Percentiles rank a stretch among this genome's conserved stretches.
Conservation (phyloP, 2,113 vertebrate genomes). For the Pseudois nayaur region DNA sequence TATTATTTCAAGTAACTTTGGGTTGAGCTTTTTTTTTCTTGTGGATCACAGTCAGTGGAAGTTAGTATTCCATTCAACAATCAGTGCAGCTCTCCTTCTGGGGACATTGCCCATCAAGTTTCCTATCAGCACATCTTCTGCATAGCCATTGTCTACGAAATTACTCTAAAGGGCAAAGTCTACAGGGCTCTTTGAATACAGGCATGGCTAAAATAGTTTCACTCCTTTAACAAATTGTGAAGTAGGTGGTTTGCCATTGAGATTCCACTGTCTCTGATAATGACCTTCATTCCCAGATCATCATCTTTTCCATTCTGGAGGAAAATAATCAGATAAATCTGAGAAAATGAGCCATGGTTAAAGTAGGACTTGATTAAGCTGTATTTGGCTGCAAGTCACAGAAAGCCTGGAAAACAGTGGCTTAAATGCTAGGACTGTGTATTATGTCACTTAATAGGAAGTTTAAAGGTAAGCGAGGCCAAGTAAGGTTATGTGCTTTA, state of each 20-base stretch:
- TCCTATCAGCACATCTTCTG: not conserved
- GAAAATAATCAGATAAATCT: not conserved
- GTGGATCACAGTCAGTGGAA: constrained; percentile 51
- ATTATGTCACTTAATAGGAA: not conserved
- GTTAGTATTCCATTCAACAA: constrained; percentile 63
- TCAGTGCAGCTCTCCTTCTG: constrained; percentile 13
- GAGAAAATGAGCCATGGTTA: not conserved
- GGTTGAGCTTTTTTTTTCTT: constrained; percentile 20
- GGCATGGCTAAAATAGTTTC: not conserved
- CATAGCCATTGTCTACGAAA: not conserved
- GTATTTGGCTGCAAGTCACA: not conserved
- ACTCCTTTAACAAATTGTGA: constrained; percentile 8
- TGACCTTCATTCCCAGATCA: not conserved
- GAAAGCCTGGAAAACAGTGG: not conserved
- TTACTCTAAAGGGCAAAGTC: not conserved
- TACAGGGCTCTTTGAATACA: not conserved
- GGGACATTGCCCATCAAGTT: constrained; percentile 26
- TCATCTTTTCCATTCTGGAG: not conserved
- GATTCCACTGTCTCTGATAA: not conserved
- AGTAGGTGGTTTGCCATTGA: not conserved
- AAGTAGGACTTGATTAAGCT: not conserved
- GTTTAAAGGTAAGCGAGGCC: not conserved
- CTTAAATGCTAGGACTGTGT: not conserved
- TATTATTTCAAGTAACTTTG: constrained; percentile 73
- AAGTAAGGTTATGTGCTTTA: not conserved